phyloP scores from a whole-genome alignment of 2,797 vertebrate genomes.

The Chelon labrosus region DNA sequence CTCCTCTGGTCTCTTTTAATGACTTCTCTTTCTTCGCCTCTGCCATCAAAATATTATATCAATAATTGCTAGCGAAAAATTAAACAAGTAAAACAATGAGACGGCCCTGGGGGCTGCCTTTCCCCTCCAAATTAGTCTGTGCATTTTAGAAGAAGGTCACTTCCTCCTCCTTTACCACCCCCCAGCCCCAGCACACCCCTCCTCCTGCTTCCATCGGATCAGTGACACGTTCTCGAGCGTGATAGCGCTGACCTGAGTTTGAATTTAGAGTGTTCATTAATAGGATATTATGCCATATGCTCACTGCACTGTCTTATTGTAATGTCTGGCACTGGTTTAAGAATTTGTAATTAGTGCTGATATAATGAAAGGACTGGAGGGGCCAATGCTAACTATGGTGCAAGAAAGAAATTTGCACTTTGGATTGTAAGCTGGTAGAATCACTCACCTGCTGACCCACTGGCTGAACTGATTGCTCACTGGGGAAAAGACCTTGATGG shows the following conservation, averaged over 20 bases:
- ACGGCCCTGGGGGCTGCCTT: constrained; percentile 77
- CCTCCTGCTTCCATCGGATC: constrained; percentile 82
- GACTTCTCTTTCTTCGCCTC: constrained; percentile 67
- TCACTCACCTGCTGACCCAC: constrained; percentile 57
- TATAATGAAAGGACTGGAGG: constrained; percentile 97
- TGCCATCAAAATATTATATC: constrained; percentile 87
- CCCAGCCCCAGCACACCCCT: constrained; percentile 35
- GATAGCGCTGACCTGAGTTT: constrained; percentile 99
- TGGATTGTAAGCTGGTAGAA: constrained; percentile 73
- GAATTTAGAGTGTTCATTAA: constrained; percentile 99
- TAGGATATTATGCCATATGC: constrained; percentile 99
- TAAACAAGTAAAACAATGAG: constrained; percentile 88
- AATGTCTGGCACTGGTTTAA: constrained; percentile 96
- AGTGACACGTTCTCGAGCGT: constrained; percentile 93
- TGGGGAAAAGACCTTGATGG: constrained; percentile 30
- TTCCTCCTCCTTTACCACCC: constrained; percentile 67
- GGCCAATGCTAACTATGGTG: constrained; percentile 91
- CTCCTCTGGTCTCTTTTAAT: constrained; percentile 71
- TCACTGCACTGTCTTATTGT: constrained; percentile 96
- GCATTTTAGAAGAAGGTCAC: constrained; percentile 91
- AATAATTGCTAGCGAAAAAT: constrained; percentile 88
- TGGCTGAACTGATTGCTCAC: constrained; percentile 18
- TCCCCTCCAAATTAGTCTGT: constrained; percentile 84
- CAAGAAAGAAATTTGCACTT: constrained; percentile 85
- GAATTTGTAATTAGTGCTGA: constrained; percentile 99